Conservation (phyloP, 2,888 invertebrate species). For the Callimorpha dominula region DNA sequence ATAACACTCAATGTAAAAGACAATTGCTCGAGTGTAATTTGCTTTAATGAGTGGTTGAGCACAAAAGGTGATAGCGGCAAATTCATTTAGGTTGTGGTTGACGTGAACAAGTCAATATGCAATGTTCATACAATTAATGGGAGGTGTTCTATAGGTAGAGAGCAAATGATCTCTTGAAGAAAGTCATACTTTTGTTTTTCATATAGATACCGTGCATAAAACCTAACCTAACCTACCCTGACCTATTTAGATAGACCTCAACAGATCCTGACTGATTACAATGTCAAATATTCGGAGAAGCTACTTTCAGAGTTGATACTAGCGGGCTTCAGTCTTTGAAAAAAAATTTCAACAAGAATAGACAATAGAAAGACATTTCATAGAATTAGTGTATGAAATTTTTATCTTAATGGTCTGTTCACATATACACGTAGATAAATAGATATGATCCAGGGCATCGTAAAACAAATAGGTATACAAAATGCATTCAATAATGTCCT, state of each 20-base stretch:
- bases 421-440: too few species aligned
- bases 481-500: neutral
- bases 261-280: neutral
- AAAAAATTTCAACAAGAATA: too few species aligned
- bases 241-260: neutral
- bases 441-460: too few species aligned
- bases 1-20: conserved; percentile 39
- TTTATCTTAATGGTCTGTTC: too few species aligned
- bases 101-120: conserved; percentile 33
- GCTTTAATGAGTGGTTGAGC: conserved; percentile 48
- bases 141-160: conserved; percentile 27
- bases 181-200: neutral
- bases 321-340: too few species aligned
- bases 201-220: too few species aligned
- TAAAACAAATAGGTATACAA: neutral
- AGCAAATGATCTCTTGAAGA: conserved; percentile 24
- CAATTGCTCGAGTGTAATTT: conserved; percentile 26
- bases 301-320: too few species aligned
- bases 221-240: neutral
- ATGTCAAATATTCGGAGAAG: too few species aligned
- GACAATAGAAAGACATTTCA: neutral
- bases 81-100: conserved; percentile 70
- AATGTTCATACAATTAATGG: conserved; percentile 41
- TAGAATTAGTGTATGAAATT: neutral
- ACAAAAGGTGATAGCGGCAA: conserved; percentile 72